phyloP scores from a whole-genome alignment of 2,888 invertebrate species.

The Lepidonotus clava region DNA sequence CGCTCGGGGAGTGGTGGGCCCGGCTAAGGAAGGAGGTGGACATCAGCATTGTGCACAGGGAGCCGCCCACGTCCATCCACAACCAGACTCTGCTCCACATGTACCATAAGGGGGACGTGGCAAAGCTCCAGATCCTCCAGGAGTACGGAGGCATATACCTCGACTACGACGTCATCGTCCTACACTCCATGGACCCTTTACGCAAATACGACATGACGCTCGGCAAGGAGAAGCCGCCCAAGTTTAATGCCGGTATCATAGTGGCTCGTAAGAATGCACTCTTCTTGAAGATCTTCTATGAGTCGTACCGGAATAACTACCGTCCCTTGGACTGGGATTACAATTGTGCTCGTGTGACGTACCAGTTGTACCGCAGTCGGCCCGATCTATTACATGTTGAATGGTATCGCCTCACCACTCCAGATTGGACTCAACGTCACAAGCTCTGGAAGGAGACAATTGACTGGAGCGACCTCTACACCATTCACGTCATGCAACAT shows the following conservation, averaged over 20 bases:
- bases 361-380: constrained; percentile 60
- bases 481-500: constrained; percentile 63
- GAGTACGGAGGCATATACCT: constrained; percentile 66
- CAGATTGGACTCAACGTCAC: constrained; percentile 62
- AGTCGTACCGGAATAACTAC: constrained; percentile 63
- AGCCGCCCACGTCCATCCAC: constrained; percentile 55
- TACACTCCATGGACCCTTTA: constrained; percentile 62
- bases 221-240: constrained; percentile 64
- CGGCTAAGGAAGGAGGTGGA: constrained; percentile 58
- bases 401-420: constrained; percentile 59
- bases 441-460: constrained; percentile 62
- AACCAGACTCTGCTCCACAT: constrained; percentile 55
- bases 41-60: constrained; percentile 56
- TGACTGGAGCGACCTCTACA: constrained; percentile 62
- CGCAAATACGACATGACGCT: constrained; percentile 61
- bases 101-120: constrained; percentile 63
- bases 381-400: constrained; percentile 63
- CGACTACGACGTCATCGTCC: constrained; percentile 65
- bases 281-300: constrained; percentile 60
- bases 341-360: constrained; percentile 63
- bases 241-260: constrained; percentile 64
- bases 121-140: constrained; percentile 64
- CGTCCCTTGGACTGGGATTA: constrained; percentile 64
- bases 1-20: constrained; percentile 66
- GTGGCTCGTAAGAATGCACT: constrained; percentile 59